phyloP scores from a whole-genome alignment of 2,888 invertebrate genomes.

The Tromatobia lineatoria region DNA sequence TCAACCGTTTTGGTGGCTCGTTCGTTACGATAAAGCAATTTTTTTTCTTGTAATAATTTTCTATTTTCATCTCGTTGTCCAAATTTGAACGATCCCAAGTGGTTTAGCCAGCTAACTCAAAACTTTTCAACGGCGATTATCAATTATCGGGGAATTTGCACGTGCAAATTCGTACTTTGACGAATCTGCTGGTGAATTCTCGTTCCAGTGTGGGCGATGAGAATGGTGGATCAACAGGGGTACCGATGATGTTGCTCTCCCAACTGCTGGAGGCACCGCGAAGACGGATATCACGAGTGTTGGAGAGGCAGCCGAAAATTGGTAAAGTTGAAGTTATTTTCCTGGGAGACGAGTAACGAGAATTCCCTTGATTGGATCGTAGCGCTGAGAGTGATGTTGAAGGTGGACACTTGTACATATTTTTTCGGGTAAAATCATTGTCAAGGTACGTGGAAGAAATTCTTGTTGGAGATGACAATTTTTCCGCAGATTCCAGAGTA shows the following conservation, averaged over 20 bases:
- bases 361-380: not conserved
- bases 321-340: not conserved
- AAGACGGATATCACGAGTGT: not conserved
- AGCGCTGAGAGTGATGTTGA: not conserved
- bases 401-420: slow-evolving; percentile 36
- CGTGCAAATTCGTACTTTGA: slow-evolving; percentile 69
- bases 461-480: slow-evolving; percentile 4
- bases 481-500: not conserved
- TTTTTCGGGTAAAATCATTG: slow-evolving; percentile 27
- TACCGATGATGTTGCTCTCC: not conserved
- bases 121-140: not conserved
- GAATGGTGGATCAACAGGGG: slow-evolving; percentile 70
- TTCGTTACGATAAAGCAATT: too few species aligned
- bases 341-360: slow-evolving; percentile 4
- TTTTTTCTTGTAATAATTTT: too few species aligned
- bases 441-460: not conserved
- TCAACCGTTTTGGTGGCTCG: too few species aligned
- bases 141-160: slow-evolving; percentile 13
- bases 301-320: not conserved
- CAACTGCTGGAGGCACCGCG: not conserved
- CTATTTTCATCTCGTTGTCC: too few species aligned
- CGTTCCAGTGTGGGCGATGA: slow-evolving; percentile 70
- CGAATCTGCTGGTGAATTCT: slow-evolving; percentile 76
- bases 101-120: too few species aligned
- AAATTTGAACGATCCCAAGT: too few species aligned